These are phyloP conservation scores for Hydrochoerus hydrochaeris DNA, from an alignment of 2,113 vertebrate genomes.

Conservation along the genomic window DNA sequence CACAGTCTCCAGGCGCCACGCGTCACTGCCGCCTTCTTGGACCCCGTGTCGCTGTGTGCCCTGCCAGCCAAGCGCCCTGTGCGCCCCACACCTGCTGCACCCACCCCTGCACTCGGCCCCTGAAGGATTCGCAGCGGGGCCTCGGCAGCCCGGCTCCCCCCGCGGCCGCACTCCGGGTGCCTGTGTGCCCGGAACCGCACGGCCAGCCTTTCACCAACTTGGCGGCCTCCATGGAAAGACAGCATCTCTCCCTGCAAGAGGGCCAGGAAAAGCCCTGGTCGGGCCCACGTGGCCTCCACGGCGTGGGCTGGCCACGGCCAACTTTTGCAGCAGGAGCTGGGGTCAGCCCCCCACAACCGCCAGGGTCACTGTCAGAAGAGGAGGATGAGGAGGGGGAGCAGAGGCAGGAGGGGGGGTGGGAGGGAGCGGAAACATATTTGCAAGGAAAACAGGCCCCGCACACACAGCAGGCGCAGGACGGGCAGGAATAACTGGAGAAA, in stretches of 20 bases:
- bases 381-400: not conserved
- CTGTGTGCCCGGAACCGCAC: not conserved
- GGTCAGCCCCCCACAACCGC: not conserved
- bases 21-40: not conserved
- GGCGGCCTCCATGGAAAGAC: constrained; percentile 62
- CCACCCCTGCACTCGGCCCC: not conserved
- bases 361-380: not conserved
- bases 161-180: not conserved
- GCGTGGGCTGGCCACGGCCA: not conserved
- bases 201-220: constrained; percentile 67
- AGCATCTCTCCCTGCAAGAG: constrained; percentile 1
- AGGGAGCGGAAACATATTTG: not conserved
- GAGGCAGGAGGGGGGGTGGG: no score
- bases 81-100: not conserved
- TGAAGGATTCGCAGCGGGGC: not conserved
- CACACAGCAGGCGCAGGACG: not conserved
- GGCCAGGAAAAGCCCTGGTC: constrained; percentile 64
- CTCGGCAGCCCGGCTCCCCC: no score
- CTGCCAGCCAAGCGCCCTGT: no score
- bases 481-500: not conserved
- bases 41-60: not conserved
- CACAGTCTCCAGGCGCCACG: not conserved
- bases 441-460: not conserved
- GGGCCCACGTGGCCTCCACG: constrained; percentile 22
- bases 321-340: not conserved